Conservation (phyloP, 35 echinoderm and acorn worm species). For the Apostichopus californicus region DNA sequence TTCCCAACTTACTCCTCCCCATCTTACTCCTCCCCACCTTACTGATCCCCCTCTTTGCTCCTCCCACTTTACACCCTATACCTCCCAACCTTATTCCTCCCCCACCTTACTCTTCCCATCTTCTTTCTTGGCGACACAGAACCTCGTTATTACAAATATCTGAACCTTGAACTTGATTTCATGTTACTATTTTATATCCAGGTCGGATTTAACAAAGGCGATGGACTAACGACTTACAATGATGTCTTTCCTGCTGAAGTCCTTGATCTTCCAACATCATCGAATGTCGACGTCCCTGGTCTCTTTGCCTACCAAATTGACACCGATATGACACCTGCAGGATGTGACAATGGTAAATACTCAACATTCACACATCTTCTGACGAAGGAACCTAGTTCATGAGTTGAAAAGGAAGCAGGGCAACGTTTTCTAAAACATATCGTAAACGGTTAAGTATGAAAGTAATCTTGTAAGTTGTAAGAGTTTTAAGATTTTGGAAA, state of each 20-base stretch:
- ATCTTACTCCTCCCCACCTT: no score
- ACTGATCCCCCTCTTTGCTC: no score
- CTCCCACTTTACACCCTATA: no score
- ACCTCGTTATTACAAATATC: no score
- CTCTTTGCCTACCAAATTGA: constrained; percentile 38
- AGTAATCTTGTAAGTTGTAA: no score
- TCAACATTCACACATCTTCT: no score
- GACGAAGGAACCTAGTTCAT: no score
- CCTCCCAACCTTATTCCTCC: background rate
- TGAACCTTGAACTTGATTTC: background rate
- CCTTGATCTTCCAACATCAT: background rate
- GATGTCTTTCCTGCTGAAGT: background rate
- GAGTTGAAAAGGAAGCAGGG: no score
- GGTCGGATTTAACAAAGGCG: constrained; percentile 52
- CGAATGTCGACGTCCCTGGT: constrained; percentile 41
- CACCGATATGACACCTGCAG: background rate
- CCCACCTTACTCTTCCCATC: no score
- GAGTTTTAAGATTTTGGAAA: no score
- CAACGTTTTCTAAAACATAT: background rate
- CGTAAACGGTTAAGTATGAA: background rate
- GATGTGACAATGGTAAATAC: background rate
- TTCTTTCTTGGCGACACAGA: no score
- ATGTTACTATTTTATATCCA: constrained; percentile 16
- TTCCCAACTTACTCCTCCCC: no score
- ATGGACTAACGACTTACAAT: background rate